Evolutionary conservation across 2,797 vertebrate species (phyloP), one percentile per base, ranked within the genome.

Genomic region (Acrossocheilus fasciatus): DNA sequence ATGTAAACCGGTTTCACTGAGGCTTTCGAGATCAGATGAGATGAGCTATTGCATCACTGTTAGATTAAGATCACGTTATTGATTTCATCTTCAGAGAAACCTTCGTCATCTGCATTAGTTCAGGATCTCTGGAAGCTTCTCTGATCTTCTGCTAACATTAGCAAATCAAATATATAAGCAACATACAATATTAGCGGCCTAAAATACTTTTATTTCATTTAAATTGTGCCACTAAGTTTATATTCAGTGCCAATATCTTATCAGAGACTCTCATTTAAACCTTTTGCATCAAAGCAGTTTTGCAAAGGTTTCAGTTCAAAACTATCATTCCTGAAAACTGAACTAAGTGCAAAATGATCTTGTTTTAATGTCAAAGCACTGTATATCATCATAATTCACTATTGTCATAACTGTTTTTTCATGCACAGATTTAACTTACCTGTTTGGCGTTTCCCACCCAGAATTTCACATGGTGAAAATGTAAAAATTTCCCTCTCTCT

Each of bases 361-460:
- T 18, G 72, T 30, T 74, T 74, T 74, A 17, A 73, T 34, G 10
- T 50, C 14, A 50, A 34, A 50, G 30, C 34, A 45, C 7, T 47
- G 34, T 45, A 36, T 34, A 77, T 2, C 7, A 30, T 30, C 7
- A 26, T 30, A 50, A 18, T 50, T 5, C 72, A 17, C 7, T 74
- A 12, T 4, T 12, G 1, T 59, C 70, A 73, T 45, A 26, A 73
- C 7, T 47, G n/a, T 15, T 30, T 6, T 15, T 72, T 47, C 30
- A 47, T n/a, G 45, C 26, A 74, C 26, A 14, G 18, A 39, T 5
- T 45, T 20, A 70, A 89, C 92, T 91, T 89, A 96, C 96, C 95
- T 97, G 96, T 92, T 96, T 97, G 76, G 96, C 96, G 84, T 97
- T 97, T 90, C 96, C 95, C 20, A 97, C 96, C 96, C 96, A 97